Percentiles rank a stretch among this genome's conserved stretches.
Evolutionary conservation across 2,888 invertebrate species (phyloP).

Genomic region (Automeris io): DNA sequence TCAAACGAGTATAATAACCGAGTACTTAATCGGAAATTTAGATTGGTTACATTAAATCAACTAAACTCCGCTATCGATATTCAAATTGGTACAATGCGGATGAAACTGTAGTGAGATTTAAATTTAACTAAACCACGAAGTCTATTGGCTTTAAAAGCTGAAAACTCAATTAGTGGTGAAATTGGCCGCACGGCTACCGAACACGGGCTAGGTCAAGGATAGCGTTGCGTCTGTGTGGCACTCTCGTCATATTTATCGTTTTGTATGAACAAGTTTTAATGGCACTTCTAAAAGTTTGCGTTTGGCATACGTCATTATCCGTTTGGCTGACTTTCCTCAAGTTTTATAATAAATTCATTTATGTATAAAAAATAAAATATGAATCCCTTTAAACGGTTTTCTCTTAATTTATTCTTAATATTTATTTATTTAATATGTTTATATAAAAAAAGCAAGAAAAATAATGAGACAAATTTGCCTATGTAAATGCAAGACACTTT

Average conservation of each 20-base stretch:
- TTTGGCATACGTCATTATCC: too few relatives aligned
- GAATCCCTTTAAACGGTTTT: too few relatives aligned
- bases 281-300: background rate
- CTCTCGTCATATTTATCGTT: background rate
- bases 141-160: constrained; percentile 29
- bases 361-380: too few relatives aligned
- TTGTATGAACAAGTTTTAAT: constrained; percentile 1
- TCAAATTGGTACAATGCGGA: constrained; percentile 15
- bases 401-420: too few relatives aligned
- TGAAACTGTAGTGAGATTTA: constrained; percentile 18
- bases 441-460: too few relatives aligned
- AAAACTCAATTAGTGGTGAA: constrained; percentile 40
- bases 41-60: constrained; percentile 3
- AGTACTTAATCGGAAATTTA: background rate
- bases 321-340: too few relatives aligned
- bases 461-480: too few relatives aligned
- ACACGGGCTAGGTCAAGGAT: constrained; percentile 26
- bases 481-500: too few relatives aligned
- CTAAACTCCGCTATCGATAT: constrained; percentile 15
- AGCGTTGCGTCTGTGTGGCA: constrained; percentile 10
- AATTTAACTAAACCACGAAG: constrained; percentile 18
- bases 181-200: constrained; percentile 22
- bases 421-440: too few relatives aligned
- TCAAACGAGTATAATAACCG: background rate
- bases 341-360: too few relatives aligned